These are phyloP conservation scores for Chromoteleia sp. DNA, from an alignment of 2,888 invertebrate species.

Conservation along the genomic window DNA sequence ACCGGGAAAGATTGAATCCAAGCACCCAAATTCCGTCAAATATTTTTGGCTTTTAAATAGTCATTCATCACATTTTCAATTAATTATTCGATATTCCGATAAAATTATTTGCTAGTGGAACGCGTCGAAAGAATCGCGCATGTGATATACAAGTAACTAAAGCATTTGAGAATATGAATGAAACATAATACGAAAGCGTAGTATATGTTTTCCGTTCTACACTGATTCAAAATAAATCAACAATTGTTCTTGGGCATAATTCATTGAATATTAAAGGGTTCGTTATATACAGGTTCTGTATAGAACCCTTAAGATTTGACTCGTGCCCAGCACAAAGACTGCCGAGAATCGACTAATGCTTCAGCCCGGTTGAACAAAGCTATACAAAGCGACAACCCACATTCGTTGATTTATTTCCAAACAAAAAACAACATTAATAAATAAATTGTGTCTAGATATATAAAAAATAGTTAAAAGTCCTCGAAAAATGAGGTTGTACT, in stretches of 20 bases:
- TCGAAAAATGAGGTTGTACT: conserved; percentile 69
- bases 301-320: conserved; percentile 4
- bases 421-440: conserved; percentile 46
- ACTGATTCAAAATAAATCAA: conserved; percentile 30
- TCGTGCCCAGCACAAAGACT: conserved; percentile 4
- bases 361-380: too few species aligned
- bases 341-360: background rate
- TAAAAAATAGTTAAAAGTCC: conserved; percentile 67
- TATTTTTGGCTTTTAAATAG: conserved; percentile 30
- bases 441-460: conserved; percentile 63
- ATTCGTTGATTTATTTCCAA: conserved; percentile 32
- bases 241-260: conserved; percentile 7
- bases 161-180: conserved; percentile 28
- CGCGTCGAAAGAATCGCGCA: conserved; percentile 12
- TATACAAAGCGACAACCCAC: background rate
- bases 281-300: conserved; percentile 29
- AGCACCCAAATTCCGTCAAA: conserved; percentile 1
- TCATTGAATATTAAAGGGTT: background rate
- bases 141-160: conserved; percentile 24
- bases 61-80: conserved; percentile 24
- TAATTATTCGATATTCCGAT: conserved; percentile 7
- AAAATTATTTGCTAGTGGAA: conserved; percentile 15
- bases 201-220: conserved; percentile 21
- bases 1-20: conserved; percentile 5
- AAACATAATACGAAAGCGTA: conserved; percentile 33